Evolutionary conservation across 1,140 invertebrate genomes (phyloP).

Genomic region (Sminthurides bifidus): DNA sequence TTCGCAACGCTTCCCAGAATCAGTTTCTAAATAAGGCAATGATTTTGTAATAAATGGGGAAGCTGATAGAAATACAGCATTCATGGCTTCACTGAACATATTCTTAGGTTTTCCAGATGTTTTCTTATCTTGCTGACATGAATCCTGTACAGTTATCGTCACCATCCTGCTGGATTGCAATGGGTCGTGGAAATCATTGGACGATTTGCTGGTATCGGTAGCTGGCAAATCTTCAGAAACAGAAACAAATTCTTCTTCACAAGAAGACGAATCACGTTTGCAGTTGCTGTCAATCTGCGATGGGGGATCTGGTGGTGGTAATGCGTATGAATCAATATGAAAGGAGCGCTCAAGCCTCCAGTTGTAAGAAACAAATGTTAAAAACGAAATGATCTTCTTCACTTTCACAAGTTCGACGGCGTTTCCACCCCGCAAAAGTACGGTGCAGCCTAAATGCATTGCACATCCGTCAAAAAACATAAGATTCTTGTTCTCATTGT

Average conservation of each 20-base stretch:
- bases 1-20: constrained; percentile 60
- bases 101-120: constrained; percentile 38
- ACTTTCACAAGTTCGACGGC: constrained; percentile 63
- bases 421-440: constrained; percentile 68
- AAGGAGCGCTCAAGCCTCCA: constrained; percentile 84
- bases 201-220: neutral
- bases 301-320: constrained; percentile 38
- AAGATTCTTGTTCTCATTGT: constrained; percentile 62
- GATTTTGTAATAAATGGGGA: constrained; percentile 76
- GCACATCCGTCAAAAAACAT: constrained; percentile 90
- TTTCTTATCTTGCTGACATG: too few relatives aligned
- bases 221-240: constrained; percentile 9
- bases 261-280: neutral
- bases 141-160: neutral
- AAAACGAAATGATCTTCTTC: constrained; percentile 66
- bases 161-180: neutral
- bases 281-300: neutral
- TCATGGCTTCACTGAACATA: constrained; percentile 56
- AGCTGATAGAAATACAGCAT: constrained; percentile 62
- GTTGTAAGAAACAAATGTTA: constrained; percentile 80
- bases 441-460: constrained; percentile 73
- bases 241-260: constrained; percentile 17
- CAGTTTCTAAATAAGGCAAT: constrained; percentile 79
- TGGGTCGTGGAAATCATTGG: neutral
- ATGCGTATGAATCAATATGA: constrained; percentile 67